Conservation (phyloP, 2,113 vertebrate species). For the Acinonyx jubatus region DNA sequence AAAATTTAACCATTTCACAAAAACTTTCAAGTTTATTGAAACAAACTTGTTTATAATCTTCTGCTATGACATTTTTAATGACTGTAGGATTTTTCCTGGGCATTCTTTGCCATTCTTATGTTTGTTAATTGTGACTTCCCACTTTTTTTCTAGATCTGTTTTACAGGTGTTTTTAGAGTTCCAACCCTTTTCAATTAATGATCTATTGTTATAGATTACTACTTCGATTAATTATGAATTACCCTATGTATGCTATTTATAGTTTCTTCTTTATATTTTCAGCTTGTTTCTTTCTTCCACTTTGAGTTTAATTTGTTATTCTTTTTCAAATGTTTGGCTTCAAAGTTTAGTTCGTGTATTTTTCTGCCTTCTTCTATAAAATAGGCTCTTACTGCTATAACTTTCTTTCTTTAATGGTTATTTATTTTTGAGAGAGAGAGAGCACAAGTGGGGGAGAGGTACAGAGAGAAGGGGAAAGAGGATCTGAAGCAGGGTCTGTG, state of each 20-base stretch:
- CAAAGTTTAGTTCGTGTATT: not conserved
- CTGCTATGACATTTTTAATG: not conserved
- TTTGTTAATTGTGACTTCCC: not conserved
- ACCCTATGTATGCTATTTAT: not conserved
- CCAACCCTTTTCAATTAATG: not conserved
- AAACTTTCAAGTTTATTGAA: not conserved
- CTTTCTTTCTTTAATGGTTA: not conserved
- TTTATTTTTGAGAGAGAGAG: no score
- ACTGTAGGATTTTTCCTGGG: not conserved
- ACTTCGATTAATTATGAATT: not conserved
- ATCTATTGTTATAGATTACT: not conserved
- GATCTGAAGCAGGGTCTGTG: no score
- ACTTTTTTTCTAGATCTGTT: not conserved
- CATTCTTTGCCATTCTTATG: not conserved
- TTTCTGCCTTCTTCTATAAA: not conserved
- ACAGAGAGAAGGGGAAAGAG: no score
- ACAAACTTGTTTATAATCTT: not conserved
- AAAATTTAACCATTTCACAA: not conserved
- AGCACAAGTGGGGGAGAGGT: no score
- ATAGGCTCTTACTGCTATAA: not conserved
- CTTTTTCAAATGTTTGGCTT: not conserved
- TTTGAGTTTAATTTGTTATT: not conserved
- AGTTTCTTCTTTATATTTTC: not conserved
- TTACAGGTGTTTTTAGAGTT: not conserved
- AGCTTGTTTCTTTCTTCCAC: not conserved